Base-by-base conservation (phyloP, 1,140 invertebrate genomes). In the Oryzaephilus surinamensis region DNA sequence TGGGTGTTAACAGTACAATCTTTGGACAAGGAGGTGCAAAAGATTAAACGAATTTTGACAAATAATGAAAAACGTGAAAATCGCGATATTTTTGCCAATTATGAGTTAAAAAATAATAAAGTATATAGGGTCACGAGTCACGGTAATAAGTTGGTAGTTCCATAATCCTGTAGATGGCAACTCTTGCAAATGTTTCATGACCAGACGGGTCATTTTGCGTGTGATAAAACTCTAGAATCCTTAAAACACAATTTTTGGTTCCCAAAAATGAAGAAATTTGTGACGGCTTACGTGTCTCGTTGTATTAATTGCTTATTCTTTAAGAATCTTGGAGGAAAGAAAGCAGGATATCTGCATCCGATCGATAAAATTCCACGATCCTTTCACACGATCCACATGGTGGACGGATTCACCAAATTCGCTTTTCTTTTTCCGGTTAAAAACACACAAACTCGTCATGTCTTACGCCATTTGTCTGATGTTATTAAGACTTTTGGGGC, bases 381-480 rank as follows among this genome's bases (percentile, higher is more conserved):
- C 19, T 45, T 44, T 13, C 12, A 32, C 6, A 41, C 28, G 1
- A 12, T 29, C 13, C 41, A 48, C 16, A n/a, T 38, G 1, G 11
- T 38, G 11, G 38, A 49, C 33, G 24, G 16, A 42, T 45, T 45
- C 21, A 20, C 43, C 8, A 43, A 45, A 23, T 46, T 46, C 38
- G 38, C 29, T 27, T 26, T 24, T 21, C 10, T 56, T 0, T 38
- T 46, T 26, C 15, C 57, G 5, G 45, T 56, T 2, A 43, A 40
- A 39, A 46, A 38, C 28, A 48, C 40, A 20, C 46, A 52, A 31
- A 49, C 50, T 2, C 37, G 38, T 32, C 45, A 39, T 31, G 28
- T 45, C n/a, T 11, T 54, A 21, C 24, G 21, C 31, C 1, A 50
- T 8, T 11, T 42, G 14, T 3, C 6, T 4, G 41, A 45, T 10